phyloP scores from a whole-genome alignment of 2,797 vertebrate genomes.

The Neosalanx taihuensis region DNA sequence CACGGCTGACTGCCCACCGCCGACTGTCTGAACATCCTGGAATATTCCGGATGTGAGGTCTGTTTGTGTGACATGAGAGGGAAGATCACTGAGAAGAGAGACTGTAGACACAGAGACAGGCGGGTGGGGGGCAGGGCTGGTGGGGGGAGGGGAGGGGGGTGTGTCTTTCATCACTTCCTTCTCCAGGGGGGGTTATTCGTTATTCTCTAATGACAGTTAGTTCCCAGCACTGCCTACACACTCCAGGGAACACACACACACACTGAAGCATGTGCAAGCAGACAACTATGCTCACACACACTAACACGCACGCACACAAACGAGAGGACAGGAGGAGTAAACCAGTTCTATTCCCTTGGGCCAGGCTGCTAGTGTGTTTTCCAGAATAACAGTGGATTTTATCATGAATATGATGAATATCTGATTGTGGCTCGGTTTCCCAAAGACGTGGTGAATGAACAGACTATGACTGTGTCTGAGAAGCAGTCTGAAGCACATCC shows the following conservation, averaged over 20 bases:
- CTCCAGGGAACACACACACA: background rate
- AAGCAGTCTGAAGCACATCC: background rate
- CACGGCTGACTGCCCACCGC: background rate
- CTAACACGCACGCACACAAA: background rate
- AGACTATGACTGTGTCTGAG: background rate
- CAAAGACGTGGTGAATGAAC: too few relatives aligned
- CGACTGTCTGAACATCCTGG: background rate
- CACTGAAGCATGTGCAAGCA: background rate
- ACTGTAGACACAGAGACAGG: background rate
- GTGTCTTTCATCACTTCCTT: background rate
- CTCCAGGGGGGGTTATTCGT: background rate
- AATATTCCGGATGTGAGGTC: background rate
- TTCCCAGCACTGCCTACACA: background rate
- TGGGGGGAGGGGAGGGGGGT: background rate
- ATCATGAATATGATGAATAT: too few relatives aligned
- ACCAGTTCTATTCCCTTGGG: too few relatives aligned
- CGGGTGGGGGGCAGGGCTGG: background rate
- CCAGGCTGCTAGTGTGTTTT: too few relatives aligned
- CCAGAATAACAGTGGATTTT: too few relatives aligned
- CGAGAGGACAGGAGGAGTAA: too few relatives aligned
- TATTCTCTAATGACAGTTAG: background rate
- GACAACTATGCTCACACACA: constrained; percentile 6
- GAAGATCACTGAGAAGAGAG: background rate
- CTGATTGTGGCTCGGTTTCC: too few relatives aligned
- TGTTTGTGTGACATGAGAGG: background rate